Conservation (phyloP, 1,140 invertebrate species). For the Drosophila triauraria region DNA sequence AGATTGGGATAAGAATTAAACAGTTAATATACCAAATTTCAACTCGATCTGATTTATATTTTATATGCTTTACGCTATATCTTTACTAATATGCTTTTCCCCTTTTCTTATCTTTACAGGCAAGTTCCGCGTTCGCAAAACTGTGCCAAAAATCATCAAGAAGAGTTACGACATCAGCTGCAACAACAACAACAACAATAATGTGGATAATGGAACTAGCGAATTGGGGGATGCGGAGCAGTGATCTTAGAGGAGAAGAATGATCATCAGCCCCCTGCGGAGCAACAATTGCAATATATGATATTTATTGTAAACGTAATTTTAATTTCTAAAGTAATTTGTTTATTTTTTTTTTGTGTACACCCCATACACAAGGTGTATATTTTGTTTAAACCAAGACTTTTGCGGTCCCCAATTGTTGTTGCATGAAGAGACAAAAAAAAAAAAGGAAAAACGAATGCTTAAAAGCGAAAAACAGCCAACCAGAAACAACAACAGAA, state of each 20-base stretch:
- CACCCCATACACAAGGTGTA: constrained; percentile 28
- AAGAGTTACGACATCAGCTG: constrained; percentile 22
- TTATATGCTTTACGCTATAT: background rate
- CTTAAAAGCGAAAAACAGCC: constrained; percentile 19
- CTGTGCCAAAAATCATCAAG: constrained; percentile 37
- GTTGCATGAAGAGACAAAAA: constrained; percentile 27
- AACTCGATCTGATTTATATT: background rate
- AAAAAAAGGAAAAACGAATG: constrained; percentile 6
- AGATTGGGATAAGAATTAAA: background rate
- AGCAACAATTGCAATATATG: constrained; percentile 70
- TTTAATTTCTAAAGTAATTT: constrained; percentile 66
- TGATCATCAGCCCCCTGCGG: constrained; percentile 16
- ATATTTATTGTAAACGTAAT: constrained; percentile 72
- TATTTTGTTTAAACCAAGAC: constrained; percentile 64
- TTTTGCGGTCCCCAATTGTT: constrained; percentile 42
- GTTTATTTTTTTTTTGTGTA: constrained; percentile 53
- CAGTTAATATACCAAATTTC: too few species aligned
- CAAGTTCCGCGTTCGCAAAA: constrained; percentile 46
- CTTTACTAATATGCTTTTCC: background rate
- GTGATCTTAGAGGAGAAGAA: constrained; percentile 10
- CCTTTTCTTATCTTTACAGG: constrained; percentile 40
- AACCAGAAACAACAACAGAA: constrained; percentile 38
- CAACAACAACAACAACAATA: constrained; percentile 34
- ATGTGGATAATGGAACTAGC: constrained; percentile 44
- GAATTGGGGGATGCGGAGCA: constrained; percentile 44